Conservation (phyloP, 2,113 vertebrate species). For the Hyla sarda region DNA sequence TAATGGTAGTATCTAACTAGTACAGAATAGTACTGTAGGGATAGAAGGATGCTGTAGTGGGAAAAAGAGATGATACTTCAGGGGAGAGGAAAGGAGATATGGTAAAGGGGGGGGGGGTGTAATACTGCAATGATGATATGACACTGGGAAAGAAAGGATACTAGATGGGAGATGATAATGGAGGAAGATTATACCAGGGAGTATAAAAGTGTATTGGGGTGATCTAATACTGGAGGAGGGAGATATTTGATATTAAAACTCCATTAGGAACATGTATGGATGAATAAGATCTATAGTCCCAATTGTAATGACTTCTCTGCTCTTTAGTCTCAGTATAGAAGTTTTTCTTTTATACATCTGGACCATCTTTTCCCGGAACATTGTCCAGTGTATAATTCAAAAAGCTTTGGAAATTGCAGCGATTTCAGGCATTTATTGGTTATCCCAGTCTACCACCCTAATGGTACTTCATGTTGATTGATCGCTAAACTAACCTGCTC, state of each 20-base stretch:
- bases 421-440: constrained; percentile 23
- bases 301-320: not conserved
- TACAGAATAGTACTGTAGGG: too few relatives aligned
- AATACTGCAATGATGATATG: too few relatives aligned
- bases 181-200: too few relatives aligned
- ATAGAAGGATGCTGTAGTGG: too few relatives aligned
- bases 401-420: not conserved
- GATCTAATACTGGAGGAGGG: too few relatives aligned
- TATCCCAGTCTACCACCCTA: constrained; percentile 24
- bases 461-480: constrained; percentile 32
- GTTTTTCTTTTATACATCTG: not conserved
- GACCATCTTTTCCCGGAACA: not conserved
- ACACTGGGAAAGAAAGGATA: too few relatives aligned
- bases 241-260: not conserved
- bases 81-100: too few relatives aligned
- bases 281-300: not conserved
- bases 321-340: not conserved
- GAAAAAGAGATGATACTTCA: too few relatives aligned
- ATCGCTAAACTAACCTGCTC: constrained; percentile 31
- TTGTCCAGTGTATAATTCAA: not conserved
- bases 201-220: too few relatives aligned
- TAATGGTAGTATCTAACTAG: too few relatives aligned
- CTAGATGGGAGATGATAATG: too few relatives aligned
- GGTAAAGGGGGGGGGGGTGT: too few relatives aligned
- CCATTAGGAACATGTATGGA: not conserved